Conservation (phyloP, 1,140 invertebrate species). For the Macrobrachium nipponense region DNA sequence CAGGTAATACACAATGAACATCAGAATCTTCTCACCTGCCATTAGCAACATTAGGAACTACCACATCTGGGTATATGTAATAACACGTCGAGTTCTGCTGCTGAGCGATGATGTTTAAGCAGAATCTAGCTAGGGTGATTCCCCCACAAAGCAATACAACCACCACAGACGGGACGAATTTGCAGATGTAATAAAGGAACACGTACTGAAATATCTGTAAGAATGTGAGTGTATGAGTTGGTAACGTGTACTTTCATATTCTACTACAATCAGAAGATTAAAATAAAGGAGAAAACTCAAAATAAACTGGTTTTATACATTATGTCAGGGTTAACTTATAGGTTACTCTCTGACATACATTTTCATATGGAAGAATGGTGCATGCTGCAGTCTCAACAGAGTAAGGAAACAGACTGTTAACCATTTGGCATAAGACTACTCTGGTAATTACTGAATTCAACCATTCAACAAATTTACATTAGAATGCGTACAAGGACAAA, state of each 20-base stretch:
- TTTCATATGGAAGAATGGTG: too few relatives aligned
- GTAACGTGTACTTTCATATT: too few relatives aligned
- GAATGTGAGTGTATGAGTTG: background rate
- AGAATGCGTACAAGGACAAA: too few relatives aligned
- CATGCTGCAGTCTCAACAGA: too few relatives aligned
- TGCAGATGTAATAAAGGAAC: slow-evolving; percentile 38
- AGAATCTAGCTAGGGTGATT: slow-evolving; percentile 32
- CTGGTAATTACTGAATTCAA: too few relatives aligned
- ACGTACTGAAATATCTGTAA: slow-evolving; percentile 39
- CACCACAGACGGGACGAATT: slow-evolving; percentile 41
- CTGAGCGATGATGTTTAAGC: slow-evolving; percentile 6
- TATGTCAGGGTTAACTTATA: too few relatives aligned
- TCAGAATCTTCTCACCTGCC: slow-evolving; percentile 6
- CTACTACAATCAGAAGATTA: too few relatives aligned
- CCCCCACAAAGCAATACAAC: slow-evolving; percentile 47
- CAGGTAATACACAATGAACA: background rate
- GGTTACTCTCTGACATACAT: too few relatives aligned
- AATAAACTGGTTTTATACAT: background rate
- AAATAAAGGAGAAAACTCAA: background rate
- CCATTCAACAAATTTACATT: too few relatives aligned
- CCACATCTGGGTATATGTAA: slow-evolving; percentile 16
- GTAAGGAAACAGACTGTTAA: too few relatives aligned
- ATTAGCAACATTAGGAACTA: slow-evolving; percentile 3
- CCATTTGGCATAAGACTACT: too few relatives aligned
- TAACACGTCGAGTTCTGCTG: slow-evolving; percentile 19